Conservation (phyloP, 2,888 invertebrate species). For the Andrena praecox region DNA sequence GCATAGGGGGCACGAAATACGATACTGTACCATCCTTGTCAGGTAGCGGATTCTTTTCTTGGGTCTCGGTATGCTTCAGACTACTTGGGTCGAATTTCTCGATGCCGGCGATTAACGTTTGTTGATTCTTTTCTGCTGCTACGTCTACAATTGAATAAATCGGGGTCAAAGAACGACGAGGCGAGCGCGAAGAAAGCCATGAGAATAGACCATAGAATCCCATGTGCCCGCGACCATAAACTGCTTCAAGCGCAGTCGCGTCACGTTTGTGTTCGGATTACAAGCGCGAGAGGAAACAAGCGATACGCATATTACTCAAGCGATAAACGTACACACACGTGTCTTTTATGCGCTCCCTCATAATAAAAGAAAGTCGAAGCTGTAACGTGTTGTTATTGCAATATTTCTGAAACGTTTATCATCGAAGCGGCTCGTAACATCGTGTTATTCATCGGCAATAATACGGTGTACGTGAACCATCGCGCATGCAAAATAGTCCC, state of each 20-base stretch:
- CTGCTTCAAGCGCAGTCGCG: neutral
- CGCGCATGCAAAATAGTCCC: conserved; percentile 36
- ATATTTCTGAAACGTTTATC: conserved; percentile 31
- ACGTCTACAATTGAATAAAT: conserved; percentile 88
- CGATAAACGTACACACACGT: neutral
- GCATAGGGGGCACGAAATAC: neutral
- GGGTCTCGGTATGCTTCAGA: conserved; percentile 95
- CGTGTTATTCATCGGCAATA: conserved; percentile 24
- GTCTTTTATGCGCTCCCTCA: conserved; percentile 11
- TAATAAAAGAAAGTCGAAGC: conserved; percentile 13
- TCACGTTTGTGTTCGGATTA: neutral
- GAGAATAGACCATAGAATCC: conserved; percentile 1
- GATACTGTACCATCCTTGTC: conserved; percentile 93
- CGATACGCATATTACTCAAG: neutral
- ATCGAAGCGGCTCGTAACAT: conserved; percentile 15
- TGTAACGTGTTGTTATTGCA: conserved; percentile 24
- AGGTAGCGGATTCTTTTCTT: conserved; percentile 96
- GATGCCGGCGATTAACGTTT: conserved; percentile 94
- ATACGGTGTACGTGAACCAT: conserved; percentile 19
- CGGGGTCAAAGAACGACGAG: conserved; percentile 4
- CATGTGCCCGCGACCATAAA: neutral
- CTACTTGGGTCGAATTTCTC: conserved; percentile 93
- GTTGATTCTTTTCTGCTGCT: conserved; percentile 92
- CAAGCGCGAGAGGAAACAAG: neutral
- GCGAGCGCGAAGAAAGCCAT: neutral